phyloP scores from a whole-genome alignment of 2,113 vertebrate species.

The Cryptotis parvus region DNA sequence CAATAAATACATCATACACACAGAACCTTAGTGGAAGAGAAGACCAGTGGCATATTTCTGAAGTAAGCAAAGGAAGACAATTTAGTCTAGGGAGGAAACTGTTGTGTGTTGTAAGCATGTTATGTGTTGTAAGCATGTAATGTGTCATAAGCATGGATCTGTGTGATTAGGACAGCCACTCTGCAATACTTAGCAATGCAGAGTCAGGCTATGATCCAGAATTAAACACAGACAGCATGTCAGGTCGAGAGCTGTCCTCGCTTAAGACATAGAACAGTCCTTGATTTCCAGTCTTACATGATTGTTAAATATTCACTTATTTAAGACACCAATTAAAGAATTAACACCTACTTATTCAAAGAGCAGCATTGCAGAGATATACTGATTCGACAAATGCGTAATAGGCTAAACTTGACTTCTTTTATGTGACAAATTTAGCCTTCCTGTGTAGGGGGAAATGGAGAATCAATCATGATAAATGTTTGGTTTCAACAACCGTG shows the following conservation, averaged over 20 bases:
- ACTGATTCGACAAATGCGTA: neutral
- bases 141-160: neutral
- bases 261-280: conserved; percentile 1
- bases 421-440: neutral
- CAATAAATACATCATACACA: neutral
- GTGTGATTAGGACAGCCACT: neutral
- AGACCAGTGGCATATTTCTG: neutral
- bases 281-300: neutral
- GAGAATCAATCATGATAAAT: neutral
- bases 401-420: neutral
- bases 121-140: neutral
- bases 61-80: neutral
- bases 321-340: conserved; percentile 31
- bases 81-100: neutral
- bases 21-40: neutral
- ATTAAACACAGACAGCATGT: neutral
- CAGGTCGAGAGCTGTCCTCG: neutral
- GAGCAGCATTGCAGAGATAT: conserved; percentile 6
- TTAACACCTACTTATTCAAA: conserved; percentile 17
- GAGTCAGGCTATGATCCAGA: conserved; percentile 15
- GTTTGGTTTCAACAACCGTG: neutral
- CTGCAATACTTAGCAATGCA: neutral
- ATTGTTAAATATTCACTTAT: neutral
- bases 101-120: neutral
- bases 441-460: neutral